Base-by-base conservation (phyloP, 1,140 invertebrate species). In the Samia ricini region DNA sequence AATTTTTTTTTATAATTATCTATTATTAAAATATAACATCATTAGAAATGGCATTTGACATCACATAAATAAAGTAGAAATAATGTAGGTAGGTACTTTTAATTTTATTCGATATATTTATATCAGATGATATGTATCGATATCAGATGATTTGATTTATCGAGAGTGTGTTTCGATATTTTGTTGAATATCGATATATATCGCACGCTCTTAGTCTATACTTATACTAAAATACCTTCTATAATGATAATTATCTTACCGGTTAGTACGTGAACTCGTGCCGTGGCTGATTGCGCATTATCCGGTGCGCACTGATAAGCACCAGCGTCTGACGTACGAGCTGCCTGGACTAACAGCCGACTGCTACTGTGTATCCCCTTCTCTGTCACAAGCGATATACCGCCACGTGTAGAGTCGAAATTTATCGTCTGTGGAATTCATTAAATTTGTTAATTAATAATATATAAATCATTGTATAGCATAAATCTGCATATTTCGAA, bases 201-300 rank as follows among this genome's bases (percentile, higher is more conserved):
- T n/a, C n/a, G n/a, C n/a, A n/a, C n/a, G n/a, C n/a, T n/a, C n/a
- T n/a, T n/a, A n/a, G n/a, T n/a, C n/a, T n/a, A n/a, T n/a, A n/a
- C n/a, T n/a, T n/a, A 51, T n/a, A 51, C 49, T n/a, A 51, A 56
- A 7, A 56, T 22, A 56, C 20, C n/a, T n/a, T n/a, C n/a, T n/a
- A n/a, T n/a, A n/a, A n/a, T 22, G 2, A 57, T 20, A 55, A 22
- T 22, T 54, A 2, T 33, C 75, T 76, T 92, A 97, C 96, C 96
- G 88, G 96, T 95, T 51, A 97, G 92, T 66, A 97, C 95, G 79
- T 96, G 95, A 48, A 97, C 95, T 61, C 95, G 91, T 20, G 96
- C 94, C 62, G 93, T 93, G 49, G 94, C 94, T 7, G 95, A 91
- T 75, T 94, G 94, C 49, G 95, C 95, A 85, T 97, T 97, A 72